Base-by-base conservation (phyloP, 92 coral and sea anemone species). In the Hydrozoanthus gracilis region DNA sequence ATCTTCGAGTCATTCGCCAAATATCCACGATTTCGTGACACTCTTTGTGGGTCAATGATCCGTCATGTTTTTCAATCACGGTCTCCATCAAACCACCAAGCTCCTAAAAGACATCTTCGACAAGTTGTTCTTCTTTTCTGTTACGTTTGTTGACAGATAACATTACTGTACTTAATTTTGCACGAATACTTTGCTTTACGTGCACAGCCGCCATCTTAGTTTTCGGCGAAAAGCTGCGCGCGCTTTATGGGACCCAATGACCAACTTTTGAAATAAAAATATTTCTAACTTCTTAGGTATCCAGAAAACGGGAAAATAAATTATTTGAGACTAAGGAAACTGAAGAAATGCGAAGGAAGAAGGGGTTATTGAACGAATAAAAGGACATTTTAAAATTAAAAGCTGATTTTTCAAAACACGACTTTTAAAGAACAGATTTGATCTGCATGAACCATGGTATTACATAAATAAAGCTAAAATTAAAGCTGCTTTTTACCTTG, bases 1-100 rank as follows among this genome's bases (percentile, higher is more conserved):
- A 78, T 64, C 84, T 78, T 50, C 73, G 46, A 51, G 84, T 78
- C 84, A 78, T 78, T 51, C 72, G 84, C 72, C 84, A 78, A n/a
- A 56, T 78, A 78, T 78, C 84, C 84, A 78, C 69, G 11, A 78
- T 78, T 35, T 55, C 84, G 44, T 78, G 84, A 64, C 84, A 51
- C 44, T 78, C 72, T 78, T 78, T 78, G 84, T 78, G 67, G 1
- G 66, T n/a, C 84, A 78, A n/a, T 51, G 65, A 8, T 45, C 66
- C 47, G 17, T 78, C 69, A 56, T 78, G 84, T 56, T 78, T 78
- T 51, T 55, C 84, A 58, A 78, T 55, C 51, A 78, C 18, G 68
- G 47, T n/a, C 84, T 55, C 84, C 84, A 78, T 78, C 68, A 78
- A 10, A 39, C 65, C 67, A 45, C 55, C 84, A 58, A 78, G 84